These are phyloP conservation scores for Ceraclea dissimilis DNA, from an alignment of 2,888 invertebrate genomes.

Conservation along the genomic window DNA sequence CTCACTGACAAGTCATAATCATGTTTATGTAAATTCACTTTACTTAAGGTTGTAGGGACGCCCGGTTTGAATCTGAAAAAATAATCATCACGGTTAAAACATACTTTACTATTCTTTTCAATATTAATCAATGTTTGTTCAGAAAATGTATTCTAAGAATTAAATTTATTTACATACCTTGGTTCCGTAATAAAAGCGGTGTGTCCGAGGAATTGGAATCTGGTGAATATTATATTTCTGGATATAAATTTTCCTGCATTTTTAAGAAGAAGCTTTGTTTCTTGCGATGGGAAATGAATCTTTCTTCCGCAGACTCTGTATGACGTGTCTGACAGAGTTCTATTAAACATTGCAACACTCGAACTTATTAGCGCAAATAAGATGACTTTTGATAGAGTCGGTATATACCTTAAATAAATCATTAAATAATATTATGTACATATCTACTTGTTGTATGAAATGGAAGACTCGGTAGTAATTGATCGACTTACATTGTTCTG, in stretches of 20 bases:
- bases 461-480: no score
- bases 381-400: no score
- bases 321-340: background rate
- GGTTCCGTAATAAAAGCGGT: constrained; percentile 52
- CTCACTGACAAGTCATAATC: background rate
- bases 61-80: constrained; percentile 39
- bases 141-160: background rate
- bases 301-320: constrained; percentile 23
- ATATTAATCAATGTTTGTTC: background rate
- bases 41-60: constrained; percentile 17
- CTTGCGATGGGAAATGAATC: constrained; percentile 50
- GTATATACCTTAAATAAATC: no score
- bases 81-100: no score
- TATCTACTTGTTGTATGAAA: no score
- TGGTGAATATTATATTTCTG: constrained; percentile 53
- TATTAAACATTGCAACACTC: background rate
- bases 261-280: constrained; percentile 51
- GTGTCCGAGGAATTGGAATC: constrained; percentile 52
- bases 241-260: constrained; percentile 50
- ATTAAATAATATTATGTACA: no score
- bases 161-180: constrained; percentile 31
- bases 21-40: constrained; percentile 6
- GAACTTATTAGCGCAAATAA: no score
- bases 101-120: background rate
- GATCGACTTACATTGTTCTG: no score